Percentiles rank a stretch among this genome's conserved stretches.
Evolutionary conservation across 2,113 vertebrate genomes (phyloP).

Genomic region (Odontophorus gujanensis): DNA sequence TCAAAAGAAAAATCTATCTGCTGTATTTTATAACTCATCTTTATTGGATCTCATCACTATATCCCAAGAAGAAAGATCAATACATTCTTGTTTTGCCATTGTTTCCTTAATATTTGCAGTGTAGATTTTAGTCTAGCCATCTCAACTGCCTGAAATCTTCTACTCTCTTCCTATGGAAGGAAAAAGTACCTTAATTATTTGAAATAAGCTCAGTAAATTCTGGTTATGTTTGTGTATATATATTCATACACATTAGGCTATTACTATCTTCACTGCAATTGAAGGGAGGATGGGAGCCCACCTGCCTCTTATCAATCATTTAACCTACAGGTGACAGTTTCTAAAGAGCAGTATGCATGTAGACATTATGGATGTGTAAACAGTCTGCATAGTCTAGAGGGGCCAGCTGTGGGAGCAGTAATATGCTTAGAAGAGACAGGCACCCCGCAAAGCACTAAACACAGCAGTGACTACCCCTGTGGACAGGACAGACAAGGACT

Average conservation of each 20-base stretch:
- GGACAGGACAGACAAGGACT: background rate
- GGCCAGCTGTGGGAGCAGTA: background rate
- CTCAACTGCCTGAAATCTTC: background rate
- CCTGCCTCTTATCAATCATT: background rate
- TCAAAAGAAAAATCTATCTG: background rate
- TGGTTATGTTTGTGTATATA: background rate
- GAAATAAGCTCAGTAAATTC: background rate
- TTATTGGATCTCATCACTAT: background rate
- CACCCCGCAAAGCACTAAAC: fast-evolving
- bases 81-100: background rate
- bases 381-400: fast-evolving
- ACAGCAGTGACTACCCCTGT: background rate
- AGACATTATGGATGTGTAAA: background rate
- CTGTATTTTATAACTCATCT: background rate
- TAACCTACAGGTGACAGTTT: background rate
- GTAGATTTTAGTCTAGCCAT: background rate
- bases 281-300: fast-evolving
- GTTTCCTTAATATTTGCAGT: background rate
- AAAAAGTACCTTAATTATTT: background rate
- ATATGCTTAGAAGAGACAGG: background rate
- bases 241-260: background rate
- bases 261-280: background rate
- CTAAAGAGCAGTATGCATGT: background rate
- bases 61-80: background rate
- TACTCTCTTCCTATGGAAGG: background rate